Base-by-base conservation (phyloP, 2,113 vertebrate species). In the Micromys minutus region DNA sequence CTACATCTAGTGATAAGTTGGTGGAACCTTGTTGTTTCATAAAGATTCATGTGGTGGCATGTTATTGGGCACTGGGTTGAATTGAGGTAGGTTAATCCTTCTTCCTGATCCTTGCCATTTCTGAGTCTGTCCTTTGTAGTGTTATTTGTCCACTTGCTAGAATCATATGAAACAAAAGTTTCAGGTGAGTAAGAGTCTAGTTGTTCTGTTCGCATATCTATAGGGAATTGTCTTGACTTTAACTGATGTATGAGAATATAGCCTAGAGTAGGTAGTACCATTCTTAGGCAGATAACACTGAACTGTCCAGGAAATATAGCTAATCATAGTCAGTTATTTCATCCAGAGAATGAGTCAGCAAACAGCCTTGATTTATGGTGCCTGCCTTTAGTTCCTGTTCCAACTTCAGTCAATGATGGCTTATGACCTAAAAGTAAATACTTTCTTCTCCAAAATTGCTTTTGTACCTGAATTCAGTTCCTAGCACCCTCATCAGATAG, bases 1-100 rank as follows among this genome's bases (percentile, higher is more conserved):
- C 4, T 59, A 22, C 1, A 7, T 5, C 15, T 4, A 39, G 72
- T 59, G 36, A n/a, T 57, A 0, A 63, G 21, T 31, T 22, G 21
- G 29, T 2, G n/a, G 17, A n/a, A 4, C 9, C 2, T 5, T 19
- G 15, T n/a, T 4, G 1, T 47, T n/a, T 74, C 5, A 7, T 2
- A 67, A 79, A 69, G 2, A 1, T 1, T 17, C 6, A 67, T 52
- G 9, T 13, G 9, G 8, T 29, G 34, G 87, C 22, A 36, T 31
- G 86, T 74, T 80, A 5, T 13, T 34, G 10, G 7, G 19, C 22
- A 80, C 13, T 76, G n/a, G 31, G 55, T 61, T 74, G 45, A 77
- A 22, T 19, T 22, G 61, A 91, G 6, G 36, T 69, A 59, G 24
- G n/a, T 26, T 29, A 57, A 91, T 8, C 19, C 22, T 26, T 26